These are phyloP conservation scores for Heterocephalus glaber DNA, from an alignment of 2,113 vertebrate species.

Conservation along the genomic window DNA sequence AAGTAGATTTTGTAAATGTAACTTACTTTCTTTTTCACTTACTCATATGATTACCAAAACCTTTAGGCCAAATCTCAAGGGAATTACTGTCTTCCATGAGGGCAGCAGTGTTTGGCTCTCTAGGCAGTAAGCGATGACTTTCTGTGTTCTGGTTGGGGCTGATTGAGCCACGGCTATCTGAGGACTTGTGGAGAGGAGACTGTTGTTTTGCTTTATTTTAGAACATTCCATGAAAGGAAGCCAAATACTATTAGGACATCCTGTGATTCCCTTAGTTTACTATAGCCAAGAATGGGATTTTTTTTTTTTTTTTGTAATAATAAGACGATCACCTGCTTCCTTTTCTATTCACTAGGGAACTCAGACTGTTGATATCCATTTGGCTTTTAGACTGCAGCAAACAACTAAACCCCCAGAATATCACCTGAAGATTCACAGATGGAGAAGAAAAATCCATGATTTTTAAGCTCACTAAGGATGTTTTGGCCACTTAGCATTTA, in stretches of 20 bases:
- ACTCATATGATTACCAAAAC: slow-evolving; percentile 38
- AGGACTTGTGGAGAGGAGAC: slow-evolving; percentile 73
- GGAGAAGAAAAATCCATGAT: neutral
- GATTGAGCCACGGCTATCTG: slow-evolving; percentile 25
- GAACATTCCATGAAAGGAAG: slow-evolving; percentile 79
- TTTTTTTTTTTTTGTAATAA: neutral
- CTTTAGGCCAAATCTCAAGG: slow-evolving; percentile 42
- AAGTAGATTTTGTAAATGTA: slow-evolving; percentile 22
- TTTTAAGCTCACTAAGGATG: neutral
- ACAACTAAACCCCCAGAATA: neutral
- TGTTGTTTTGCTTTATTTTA: slow-evolving; percentile 71
- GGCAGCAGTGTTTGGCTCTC: neutral
- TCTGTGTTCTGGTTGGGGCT: slow-evolving; percentile 53
- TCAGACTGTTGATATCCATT: neutral
- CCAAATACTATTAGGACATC: slow-evolving; percentile 77
- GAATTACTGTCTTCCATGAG: neutral
- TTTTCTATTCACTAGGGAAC: slow-evolving; percentile 39
- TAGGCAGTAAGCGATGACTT: neutral
- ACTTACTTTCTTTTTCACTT: slow-evolving; percentile 29
- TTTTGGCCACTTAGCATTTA: slow-evolving; percentile 5
- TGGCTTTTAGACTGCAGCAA: slow-evolving; percentile 26
- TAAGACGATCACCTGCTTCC: slow-evolving; percentile 57
- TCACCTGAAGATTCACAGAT: neutral
- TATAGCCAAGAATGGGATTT: slow-evolving; percentile 60
- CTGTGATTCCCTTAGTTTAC: slow-evolving; percentile 78